A percentile compares a stretch with the other conserved stretches of the same genome.
Conservation (phyloP, 2,888 invertebrate genomes). For the Embidobia sp. region DNA sequence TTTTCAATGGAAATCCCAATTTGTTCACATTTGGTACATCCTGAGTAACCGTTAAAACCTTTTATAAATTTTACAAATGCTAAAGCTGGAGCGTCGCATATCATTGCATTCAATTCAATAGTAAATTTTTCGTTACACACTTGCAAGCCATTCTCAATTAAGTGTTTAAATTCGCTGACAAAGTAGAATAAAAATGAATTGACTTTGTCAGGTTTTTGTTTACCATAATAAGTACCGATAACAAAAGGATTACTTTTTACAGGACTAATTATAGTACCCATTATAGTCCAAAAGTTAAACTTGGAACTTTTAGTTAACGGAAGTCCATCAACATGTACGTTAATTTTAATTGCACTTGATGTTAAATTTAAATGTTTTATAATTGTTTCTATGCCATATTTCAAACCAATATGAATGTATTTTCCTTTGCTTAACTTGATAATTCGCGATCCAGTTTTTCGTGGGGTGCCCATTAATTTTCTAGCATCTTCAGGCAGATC, state of each 20-base stretch:
- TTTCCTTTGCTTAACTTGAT: neutral
- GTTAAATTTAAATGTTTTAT: neutral
- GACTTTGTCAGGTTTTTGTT: neutral
- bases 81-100: constrained; percentile 12
- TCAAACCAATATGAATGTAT: constrained; percentile 8
- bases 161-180: constrained; percentile 1
- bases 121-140: neutral
- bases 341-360: neutral
- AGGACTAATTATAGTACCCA: neutral
- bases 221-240: constrained; percentile 1
- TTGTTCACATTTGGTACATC: constrained; percentile 4
- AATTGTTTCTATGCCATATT: neutral
- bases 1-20: neutral
- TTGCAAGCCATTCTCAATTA: neutral
- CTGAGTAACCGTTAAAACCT: neutral
- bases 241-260: constrained; percentile 4
- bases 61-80: constrained; percentile 6
- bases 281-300: neutral
- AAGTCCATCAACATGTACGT: neutral
- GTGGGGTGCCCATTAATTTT: constrained; percentile 4
- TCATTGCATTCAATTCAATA: constrained; percentile 1
- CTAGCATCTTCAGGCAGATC: neutral
- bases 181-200: constrained; percentile 11
- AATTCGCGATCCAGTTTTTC: constrained; percentile 1
- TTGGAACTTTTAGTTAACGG: constrained; percentile 2